Evolutionary conservation across 2,888 invertebrate genomes (phyloP).

Genomic region (Stenodema calcarata): DNA sequence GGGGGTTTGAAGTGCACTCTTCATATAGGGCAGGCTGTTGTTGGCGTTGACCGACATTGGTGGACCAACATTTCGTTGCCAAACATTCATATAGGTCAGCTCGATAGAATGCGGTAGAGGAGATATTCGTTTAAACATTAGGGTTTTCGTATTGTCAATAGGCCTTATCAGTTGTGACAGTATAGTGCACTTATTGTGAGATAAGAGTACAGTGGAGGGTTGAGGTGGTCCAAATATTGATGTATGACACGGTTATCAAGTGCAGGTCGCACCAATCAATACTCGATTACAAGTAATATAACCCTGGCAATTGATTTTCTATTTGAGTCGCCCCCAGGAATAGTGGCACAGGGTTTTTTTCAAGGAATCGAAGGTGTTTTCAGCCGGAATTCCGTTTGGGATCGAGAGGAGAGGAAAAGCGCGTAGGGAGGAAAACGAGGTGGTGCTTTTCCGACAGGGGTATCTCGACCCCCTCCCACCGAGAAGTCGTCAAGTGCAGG

Average conservation of each 20-base stretch:
- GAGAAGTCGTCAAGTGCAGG: too few species aligned
- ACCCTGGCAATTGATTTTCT: neutral
- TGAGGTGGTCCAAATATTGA: neutral
- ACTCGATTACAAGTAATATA: neutral
- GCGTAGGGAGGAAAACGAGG: neutral
- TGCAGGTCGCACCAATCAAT: neutral
- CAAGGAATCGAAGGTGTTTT: neutral
- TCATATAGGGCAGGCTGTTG: too few species aligned
- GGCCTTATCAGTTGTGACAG: neutral
- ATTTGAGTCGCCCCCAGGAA: neutral
- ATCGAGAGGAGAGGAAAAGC: neutral
- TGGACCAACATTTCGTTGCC: too few species aligned
- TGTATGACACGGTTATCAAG: neutral
- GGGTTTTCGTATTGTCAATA: too few species aligned
- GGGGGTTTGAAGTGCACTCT: too few species aligned
- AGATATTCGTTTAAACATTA: too few species aligned
- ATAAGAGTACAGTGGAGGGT: neutral
- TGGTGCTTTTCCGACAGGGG: neutral
- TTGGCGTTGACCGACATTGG: too few species aligned
- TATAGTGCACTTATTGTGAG: neutral
- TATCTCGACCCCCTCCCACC: neutral
- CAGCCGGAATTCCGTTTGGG: neutral
- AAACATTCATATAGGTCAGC: too few species aligned
- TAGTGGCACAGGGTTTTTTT: neutral
- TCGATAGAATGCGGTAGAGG: too few species aligned